Evolutionary conservation across 2,113 vertebrate genomes (phyloP), one percentile per base, ranked within the genome.

Genomic region (Nycticorax nycticorax): DNA sequence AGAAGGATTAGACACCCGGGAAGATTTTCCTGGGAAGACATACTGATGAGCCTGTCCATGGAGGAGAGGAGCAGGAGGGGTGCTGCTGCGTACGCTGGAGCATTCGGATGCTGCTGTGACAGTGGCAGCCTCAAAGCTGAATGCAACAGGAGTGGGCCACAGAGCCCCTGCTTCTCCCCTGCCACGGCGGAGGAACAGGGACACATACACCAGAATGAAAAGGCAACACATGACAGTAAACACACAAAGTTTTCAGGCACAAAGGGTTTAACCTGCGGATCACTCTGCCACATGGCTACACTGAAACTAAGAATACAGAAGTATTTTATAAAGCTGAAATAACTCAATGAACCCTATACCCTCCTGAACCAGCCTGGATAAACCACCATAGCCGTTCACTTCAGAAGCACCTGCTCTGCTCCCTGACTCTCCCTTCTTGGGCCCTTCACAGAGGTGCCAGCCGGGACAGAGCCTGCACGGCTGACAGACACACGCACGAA

Each of bases 251-350:
- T 96, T 81, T 47, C 45, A 26, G 1, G 41, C 48, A 23, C 1
- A 5, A 74, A 76, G 41, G 60, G 48, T 86, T 93, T 91, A 94
- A 96, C 88, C 92, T 80, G 95, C 60, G 52, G 83, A 63, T 81
- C 43, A 71, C 64, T 52, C 85, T 63, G 27, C 50, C 68, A 86
- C 72, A 60, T 5, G 19, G 55, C 55, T 76, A 55, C 1, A 3
- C 20, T 47, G 55, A 80, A 86, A 85, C 39, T 19, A 47, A 53
- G 53, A 55, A 62, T n/a, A 41, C 32, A 66, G 11, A 73, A 74
- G 28, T 19, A 27, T 37, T 64, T 62, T 5, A 62, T 21, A 88
- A 37, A 13, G 32, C 14, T 93, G 37, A 30, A 73, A 57, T 56
- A 88, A 59, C 62, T 63, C n/a, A 41, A 0, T 10, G 55, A 92